Evolutionary conservation across 2,113 vertebrate species (phyloP).

Genomic region (Gobiocypris rarus): DNA sequence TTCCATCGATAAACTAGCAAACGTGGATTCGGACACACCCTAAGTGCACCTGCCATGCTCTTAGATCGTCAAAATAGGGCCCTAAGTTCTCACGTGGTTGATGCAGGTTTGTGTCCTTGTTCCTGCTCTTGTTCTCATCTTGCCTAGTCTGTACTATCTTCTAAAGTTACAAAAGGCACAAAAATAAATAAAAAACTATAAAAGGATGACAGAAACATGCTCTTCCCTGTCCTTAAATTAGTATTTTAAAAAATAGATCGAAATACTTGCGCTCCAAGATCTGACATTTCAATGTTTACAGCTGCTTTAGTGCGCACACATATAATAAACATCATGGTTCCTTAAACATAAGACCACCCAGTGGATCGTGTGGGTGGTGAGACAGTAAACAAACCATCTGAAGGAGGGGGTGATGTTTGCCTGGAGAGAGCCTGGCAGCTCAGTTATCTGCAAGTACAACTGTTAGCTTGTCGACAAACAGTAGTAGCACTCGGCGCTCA

Average conservation of each 20-base stretch:
- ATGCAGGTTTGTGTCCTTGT: too few species aligned
- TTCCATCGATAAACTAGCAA: too few species aligned
- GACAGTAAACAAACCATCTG: conserved; percentile 44
- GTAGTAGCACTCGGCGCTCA: not conserved
- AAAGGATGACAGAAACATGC: not conserved
- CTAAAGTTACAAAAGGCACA: not conserved
- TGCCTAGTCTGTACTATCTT: not conserved
- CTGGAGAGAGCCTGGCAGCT: conserved; percentile 41
- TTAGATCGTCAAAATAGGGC: too few species aligned
- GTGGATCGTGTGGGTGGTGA: conserved; percentile 40
- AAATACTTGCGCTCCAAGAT: not conserved
- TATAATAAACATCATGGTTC: conserved; percentile 20
- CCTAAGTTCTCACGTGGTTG: too few species aligned
- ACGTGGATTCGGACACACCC: too few species aligned
- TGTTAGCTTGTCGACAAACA: conserved; percentile 44
- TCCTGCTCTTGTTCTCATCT: not conserved
- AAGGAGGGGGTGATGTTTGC: conserved; percentile 33
- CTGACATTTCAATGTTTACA: conserved; percentile 20
- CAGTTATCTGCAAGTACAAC: conserved; percentile 41
- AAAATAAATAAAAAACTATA: not conserved
- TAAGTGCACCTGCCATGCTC: too few species aligned
- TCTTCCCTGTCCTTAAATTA: conserved; percentile 4
- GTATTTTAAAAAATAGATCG: not conserved
- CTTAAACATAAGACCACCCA: conserved; percentile 20
- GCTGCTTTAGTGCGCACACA: not conserved